phyloP scores from a whole-genome alignment of 2,888 invertebrate species.

The Drosophila merina region DNA sequence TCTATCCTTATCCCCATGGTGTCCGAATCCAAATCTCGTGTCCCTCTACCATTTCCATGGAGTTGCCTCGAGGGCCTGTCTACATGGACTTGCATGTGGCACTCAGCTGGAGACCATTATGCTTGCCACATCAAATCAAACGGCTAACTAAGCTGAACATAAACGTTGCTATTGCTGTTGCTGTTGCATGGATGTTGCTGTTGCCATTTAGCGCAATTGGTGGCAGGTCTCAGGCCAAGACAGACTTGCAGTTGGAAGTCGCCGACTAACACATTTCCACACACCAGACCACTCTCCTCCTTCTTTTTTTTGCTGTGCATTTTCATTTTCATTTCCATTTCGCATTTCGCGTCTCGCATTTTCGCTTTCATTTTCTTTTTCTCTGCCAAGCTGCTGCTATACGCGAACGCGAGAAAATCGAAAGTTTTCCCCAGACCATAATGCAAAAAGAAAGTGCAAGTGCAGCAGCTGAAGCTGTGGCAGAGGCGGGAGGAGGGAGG shows the following conservation, averaged over 20 bases:
- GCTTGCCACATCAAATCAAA: slow-evolving; percentile 44
- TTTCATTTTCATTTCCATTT: slow-evolving; percentile 8
- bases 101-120: slow-evolving; percentile 36
- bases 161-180: slow-evolving; percentile 32
- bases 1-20: slow-evolving; percentile 16
- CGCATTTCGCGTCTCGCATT: slow-evolving; percentile 33
- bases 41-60: slow-evolving; percentile 19
- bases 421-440: slow-evolving; percentile 83
- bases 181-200: slow-evolving; percentile 25
- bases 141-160: slow-evolving; percentile 39
- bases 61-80: slow-evolving; percentile 39
- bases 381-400: slow-evolving; percentile 37
- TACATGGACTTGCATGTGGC: slow-evolving; percentile 38
- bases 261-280: slow-evolving; percentile 36
- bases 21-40: slow-evolving; percentile 14
- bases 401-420: slow-evolving; percentile 75
- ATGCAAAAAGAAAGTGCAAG: slow-evolving; percentile 83
- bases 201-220: slow-evolving; percentile 43
- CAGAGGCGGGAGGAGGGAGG: background rate
- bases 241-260: slow-evolving; percentile 36
- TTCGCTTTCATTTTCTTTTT: slow-evolving; percentile 77
- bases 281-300: slow-evolving; percentile 25
- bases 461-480: slow-evolving; percentile 75
- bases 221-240: slow-evolving; percentile 21
- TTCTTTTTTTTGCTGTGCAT: slow-evolving; percentile 12